Conservation (phyloP, 1,140 invertebrate genomes). For the Battus philenor region DNA sequence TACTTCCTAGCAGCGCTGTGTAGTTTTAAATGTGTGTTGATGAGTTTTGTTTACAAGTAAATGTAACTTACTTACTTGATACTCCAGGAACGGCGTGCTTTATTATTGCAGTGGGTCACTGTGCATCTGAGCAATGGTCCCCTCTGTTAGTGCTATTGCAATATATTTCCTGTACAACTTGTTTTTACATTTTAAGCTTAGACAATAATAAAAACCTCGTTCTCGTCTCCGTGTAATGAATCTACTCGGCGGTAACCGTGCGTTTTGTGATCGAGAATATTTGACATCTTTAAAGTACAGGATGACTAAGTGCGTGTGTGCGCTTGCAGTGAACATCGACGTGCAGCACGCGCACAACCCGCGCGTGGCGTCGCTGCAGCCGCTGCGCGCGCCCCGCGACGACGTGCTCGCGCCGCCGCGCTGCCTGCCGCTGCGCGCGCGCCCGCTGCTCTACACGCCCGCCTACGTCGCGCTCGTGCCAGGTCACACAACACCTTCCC, state of each 20-base stretch:
- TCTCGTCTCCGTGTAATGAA: neutral
- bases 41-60: too few relatives aligned
- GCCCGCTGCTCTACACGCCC: conserved; percentile 37
- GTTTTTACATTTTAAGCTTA: too few relatives aligned
- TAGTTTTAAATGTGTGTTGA: too few relatives aligned
- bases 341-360: conserved; percentile 29
- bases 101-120: too few relatives aligned
- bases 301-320: neutral
- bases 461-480: conserved; percentile 34
- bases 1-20: too few relatives aligned
- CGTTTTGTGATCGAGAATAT: neutral
- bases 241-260: too few relatives aligned
- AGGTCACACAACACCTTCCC: conserved; percentile 17
- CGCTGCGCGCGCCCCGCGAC: conserved; percentile 30
- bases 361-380: conserved; percentile 37
- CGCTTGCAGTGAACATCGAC: conserved; percentile 40
- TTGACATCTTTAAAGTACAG: neutral
- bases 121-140: too few relatives aligned
- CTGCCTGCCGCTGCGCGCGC: conserved; percentile 31
- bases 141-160: too few relatives aligned
- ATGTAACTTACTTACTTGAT: too few relatives aligned
- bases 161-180: too few relatives aligned
- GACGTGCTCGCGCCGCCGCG: conserved; percentile 26
- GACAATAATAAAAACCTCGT: too few relatives aligned
- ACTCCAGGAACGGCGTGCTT: too few relatives aligned